A percentile compares a stretch with the other conserved stretches of the same genome.
Evolutionary conservation across 2,113 vertebrate genomes (phyloP).

Genomic region (Lasiurus borealis): DNA sequence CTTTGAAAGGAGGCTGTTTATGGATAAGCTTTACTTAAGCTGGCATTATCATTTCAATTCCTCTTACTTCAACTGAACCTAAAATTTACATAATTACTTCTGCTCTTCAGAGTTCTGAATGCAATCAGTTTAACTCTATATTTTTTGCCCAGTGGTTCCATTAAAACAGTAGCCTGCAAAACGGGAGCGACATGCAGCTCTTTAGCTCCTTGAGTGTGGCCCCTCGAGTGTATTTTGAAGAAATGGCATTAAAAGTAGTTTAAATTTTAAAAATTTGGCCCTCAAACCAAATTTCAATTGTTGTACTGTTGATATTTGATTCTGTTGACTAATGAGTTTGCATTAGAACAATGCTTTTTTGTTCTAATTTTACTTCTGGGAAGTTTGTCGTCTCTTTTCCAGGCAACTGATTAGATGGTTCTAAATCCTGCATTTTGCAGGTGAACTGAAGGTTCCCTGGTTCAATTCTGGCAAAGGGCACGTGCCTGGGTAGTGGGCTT

Average conservation of each 20-base stretch:
- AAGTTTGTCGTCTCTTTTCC: background rate
- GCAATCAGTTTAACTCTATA: background rate
- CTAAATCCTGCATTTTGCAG: background rate
- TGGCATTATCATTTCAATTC: background rate
- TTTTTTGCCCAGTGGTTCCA: background rate
- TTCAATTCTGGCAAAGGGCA: too few relatives aligned
- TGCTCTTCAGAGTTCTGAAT: background rate
- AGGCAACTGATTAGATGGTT: background rate
- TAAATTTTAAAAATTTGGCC: too few relatives aligned
- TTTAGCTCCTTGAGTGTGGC: too few relatives aligned
- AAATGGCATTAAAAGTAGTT: too few relatives aligned
- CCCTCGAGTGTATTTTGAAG: too few relatives aligned
- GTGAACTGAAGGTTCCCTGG: too few relatives aligned
- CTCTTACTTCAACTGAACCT: background rate
- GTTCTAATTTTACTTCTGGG: background rate
- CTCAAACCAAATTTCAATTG: too few relatives aligned
- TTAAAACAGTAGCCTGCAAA: background rate
- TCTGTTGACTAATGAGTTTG: too few relatives aligned
- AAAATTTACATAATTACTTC: background rate
- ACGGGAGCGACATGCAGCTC: too few relatives aligned
- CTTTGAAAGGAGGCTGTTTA: background rate
- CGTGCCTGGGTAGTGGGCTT: too few relatives aligned
- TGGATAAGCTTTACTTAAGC: background rate
- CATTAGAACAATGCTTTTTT: background rate
- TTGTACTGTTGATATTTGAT: too few relatives aligned